phyloP scores from a whole-genome alignment of 2,797 vertebrate species.

The Strix occidentalis region DNA sequence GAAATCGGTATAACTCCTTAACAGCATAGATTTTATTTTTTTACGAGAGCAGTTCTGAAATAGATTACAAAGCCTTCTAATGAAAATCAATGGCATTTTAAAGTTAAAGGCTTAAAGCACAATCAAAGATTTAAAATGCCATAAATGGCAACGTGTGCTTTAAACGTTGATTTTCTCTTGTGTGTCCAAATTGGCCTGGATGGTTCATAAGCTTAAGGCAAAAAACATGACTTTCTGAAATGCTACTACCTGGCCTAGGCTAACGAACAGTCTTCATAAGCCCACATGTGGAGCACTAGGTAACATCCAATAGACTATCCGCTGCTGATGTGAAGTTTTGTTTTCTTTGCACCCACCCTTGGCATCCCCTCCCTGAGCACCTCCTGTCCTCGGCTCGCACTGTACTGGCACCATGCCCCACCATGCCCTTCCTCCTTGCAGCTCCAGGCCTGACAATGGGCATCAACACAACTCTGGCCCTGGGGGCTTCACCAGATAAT shows the following conservation, averaged over 20 bases:
- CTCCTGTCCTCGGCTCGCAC: fast-evolving
- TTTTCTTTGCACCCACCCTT: neutral
- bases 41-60: neutral
- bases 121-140: conserved; percentile 14
- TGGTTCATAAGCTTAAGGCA: neutral
- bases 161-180: neutral
- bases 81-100: conserved; percentile 57
- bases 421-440: fast-evolving
- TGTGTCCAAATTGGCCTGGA: neutral
- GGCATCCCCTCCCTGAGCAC: fast-evolving
- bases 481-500: neutral
- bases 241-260: fast-evolving
- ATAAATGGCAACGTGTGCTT: neutral
- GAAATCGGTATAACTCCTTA: conserved; percentile 37
- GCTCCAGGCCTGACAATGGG: neutral
- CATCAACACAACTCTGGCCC: neutral
- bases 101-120: neutral
- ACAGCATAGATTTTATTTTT: neutral
- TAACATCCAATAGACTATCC: neutral
- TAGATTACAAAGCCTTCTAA: conserved; percentile 42
- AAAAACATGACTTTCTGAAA: neutral
- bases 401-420: fast-evolving
- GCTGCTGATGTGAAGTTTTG: neutral
- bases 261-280: neutral
- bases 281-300: fast-evolving